Conservation (phyloP, 2,113 vertebrate genomes). For the Protomyctophum bolini region DNA sequence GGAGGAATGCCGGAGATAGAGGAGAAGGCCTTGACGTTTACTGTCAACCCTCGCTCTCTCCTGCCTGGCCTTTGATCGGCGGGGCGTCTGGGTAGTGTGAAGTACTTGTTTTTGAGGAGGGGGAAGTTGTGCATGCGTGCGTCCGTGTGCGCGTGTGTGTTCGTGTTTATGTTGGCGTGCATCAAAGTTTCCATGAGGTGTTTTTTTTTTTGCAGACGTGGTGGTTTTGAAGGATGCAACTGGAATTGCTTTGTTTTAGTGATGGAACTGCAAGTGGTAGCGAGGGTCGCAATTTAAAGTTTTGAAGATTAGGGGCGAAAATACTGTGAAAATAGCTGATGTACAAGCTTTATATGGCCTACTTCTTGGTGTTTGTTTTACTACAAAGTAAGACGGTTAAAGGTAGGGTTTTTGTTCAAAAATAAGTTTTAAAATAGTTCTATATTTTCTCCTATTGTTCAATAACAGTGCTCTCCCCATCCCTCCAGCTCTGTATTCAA, state of each 20-base stretch:
- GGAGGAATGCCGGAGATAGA: neutral
- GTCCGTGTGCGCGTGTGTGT: neutral
- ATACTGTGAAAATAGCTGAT: too few species aligned
- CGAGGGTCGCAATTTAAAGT: neutral
- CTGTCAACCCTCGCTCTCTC: neutral
- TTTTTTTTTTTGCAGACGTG: neutral
- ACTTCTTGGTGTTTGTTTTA: too few species aligned
- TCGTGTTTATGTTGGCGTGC: neutral
- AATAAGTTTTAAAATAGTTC: too few species aligned
- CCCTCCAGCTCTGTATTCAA: too few species aligned
- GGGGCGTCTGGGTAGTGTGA: neutral
- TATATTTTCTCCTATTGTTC: too few species aligned
- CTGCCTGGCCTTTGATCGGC: neutral
- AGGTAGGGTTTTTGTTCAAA: too few species aligned
- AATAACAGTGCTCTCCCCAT: too few species aligned
- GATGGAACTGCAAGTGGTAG: neutral
- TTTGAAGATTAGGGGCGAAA: too few species aligned
- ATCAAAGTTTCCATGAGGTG: too few species aligned
- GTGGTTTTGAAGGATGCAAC: neutral
- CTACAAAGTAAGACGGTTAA: too few species aligned
- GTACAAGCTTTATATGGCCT: too few species aligned
- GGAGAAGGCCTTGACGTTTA: neutral
- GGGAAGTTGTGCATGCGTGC: neutral
- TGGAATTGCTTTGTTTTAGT: neutral
- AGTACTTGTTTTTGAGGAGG: neutral